Conservation (phyloP, 1,140 invertebrate species). For the Conus betulinus region DNA sequence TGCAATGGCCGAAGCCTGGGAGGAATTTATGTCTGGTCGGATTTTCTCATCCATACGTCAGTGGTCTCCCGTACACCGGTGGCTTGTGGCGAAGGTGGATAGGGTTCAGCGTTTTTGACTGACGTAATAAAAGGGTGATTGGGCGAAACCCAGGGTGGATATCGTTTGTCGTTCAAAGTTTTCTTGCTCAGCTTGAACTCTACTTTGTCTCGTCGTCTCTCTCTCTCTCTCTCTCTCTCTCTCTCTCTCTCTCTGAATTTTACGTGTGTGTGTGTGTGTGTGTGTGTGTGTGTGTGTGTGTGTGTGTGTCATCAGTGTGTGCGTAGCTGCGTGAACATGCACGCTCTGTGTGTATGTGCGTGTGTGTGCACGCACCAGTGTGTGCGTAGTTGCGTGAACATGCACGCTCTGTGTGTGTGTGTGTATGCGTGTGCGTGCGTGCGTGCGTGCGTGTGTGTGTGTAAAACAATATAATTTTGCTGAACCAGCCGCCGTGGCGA, state of each 20-base stretch:
- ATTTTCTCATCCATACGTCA: too few relatives aligned
- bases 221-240: background rate
- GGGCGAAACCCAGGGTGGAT: background rate
- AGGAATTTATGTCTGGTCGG: too few relatives aligned
- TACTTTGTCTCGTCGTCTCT: background rate
- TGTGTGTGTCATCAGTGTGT: background rate
- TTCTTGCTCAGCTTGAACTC: background rate
- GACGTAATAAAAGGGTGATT: conserved; percentile 4
- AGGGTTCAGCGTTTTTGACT: conserved; percentile 18
- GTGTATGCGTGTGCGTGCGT: background rate
- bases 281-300: background rate
- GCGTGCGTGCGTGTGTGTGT: background rate
- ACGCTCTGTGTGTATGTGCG: too few relatives aligned
- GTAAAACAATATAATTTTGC: background rate
- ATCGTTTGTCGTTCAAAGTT: background rate
- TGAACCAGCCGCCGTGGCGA: too few relatives aligned
- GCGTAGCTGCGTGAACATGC: too few relatives aligned
- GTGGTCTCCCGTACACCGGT: too few relatives aligned
- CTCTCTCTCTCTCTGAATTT: background rate
- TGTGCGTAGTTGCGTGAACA: too few relatives aligned
- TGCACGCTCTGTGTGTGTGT: background rate
- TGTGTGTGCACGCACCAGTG: too few relatives aligned
- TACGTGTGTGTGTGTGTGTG: background rate
- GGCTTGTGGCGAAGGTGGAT: background rate
- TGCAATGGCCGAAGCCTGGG: too few relatives aligned